These are phyloP conservation scores for Cyanistes caeruleus DNA, from an alignment of 2,113 vertebrate species.

Conservation along the genomic window DNA sequence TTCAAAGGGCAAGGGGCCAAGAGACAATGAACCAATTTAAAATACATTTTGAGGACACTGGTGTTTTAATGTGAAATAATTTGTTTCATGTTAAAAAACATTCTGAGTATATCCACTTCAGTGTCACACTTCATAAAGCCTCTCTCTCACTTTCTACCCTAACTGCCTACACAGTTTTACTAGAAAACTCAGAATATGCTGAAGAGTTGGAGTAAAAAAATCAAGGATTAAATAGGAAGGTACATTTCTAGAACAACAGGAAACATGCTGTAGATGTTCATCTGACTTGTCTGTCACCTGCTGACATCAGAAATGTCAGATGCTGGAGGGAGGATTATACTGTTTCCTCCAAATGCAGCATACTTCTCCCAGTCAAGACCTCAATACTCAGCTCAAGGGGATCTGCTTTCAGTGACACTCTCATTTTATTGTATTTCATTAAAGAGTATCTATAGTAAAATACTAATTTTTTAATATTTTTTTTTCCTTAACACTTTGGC, in stretches of 20 bases:
- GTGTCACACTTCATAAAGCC: background rate
- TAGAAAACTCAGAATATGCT: background rate
- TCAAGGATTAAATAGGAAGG: background rate
- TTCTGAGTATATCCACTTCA: background rate
- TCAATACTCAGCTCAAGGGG: background rate
- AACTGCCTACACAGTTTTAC: background rate
- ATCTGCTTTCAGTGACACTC: background rate
- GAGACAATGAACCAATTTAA: background rate
- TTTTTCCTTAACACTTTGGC: background rate
- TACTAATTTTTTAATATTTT: background rate
- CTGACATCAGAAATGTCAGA: background rate
- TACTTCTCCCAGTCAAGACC: background rate
- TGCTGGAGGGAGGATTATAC: background rate
- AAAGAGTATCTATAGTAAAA: background rate
- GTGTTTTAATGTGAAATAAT: background rate
- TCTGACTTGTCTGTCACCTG: background rate
- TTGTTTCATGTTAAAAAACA: background rate
- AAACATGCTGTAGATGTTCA: background rate
- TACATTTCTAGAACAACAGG: background rate
- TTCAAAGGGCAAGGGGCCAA: background rate
- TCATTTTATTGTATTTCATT: background rate
- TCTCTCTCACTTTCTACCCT: background rate
- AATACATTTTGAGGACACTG: background rate
- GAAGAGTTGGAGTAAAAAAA: background rate
- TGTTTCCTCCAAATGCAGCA: background rate